Percentiles rank a stretch among this genome's conserved stretches.
phyloP scores from a whole-genome alignment of 2,797 vertebrate species.

The Threskiornis aethiopicus region DNA sequence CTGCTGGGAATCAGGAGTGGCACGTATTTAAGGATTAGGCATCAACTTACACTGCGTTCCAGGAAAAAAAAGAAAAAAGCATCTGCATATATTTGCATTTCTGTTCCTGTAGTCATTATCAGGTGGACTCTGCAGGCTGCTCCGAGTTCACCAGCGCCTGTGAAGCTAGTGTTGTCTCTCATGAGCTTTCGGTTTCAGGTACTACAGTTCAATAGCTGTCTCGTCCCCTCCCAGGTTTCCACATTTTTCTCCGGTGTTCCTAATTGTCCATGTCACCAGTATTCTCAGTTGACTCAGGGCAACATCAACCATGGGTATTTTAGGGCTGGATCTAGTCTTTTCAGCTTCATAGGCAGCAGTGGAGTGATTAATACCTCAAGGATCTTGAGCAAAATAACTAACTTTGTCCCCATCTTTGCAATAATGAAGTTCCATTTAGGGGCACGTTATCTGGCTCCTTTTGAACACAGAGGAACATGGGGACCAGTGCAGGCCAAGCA shows the following conservation, averaged over 20 bases:
- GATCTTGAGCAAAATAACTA: not conserved
- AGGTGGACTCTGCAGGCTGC: not conserved
- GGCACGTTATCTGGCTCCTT: not conserved
- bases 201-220: not conserved
- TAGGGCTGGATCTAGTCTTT: not conserved
- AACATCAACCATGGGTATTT: not conserved
- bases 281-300: not conserved
- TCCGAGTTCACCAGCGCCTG: not conserved
- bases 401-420: not conserved
- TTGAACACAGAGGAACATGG: not conserved
- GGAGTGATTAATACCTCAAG: not conserved
- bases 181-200: not conserved
- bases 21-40: not conserved
- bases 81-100: not conserved
- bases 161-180: not conserved
- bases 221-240: not conserved
- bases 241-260: not conserved
- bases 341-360: not conserved
- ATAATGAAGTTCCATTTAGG: not conserved
- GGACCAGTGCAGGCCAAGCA: not conserved
- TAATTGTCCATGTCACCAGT: fast-evolving
- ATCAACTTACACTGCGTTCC: not conserved
- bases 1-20: not conserved
- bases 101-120: not conserved
- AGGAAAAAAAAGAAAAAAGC: not conserved